Percentiles rank a stretch among this genome's conserved stretches.
phyloP scores from a whole-genome alignment of 2,797 vertebrate species.

The Acanthurus lineatus region DNA sequence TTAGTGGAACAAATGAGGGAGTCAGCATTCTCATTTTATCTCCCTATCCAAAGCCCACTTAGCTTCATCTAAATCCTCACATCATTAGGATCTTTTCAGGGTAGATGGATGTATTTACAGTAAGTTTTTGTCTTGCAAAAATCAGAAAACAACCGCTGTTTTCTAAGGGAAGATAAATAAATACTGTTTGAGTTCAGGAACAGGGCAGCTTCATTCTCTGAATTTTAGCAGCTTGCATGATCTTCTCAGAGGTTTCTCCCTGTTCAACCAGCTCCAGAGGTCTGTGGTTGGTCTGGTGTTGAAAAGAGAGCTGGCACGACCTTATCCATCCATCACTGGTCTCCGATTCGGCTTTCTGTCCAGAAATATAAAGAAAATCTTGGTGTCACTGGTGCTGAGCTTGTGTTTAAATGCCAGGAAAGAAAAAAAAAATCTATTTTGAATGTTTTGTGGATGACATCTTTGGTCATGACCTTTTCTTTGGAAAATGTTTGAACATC shows the following conservation, averaged over 20 bases:
- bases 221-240: constrained; percentile 57
- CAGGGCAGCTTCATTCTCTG: constrained; percentile 59
- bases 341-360: constrained; percentile 28
- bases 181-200: constrained; percentile 64
- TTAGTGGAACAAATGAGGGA: constrained; percentile 58
- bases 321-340: constrained; percentile 40
- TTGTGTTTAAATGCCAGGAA: background rate
- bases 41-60: constrained; percentile 49
- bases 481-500: background rate
- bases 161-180: constrained; percentile 48
- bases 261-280: constrained; percentile 49
- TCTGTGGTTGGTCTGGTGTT: constrained; percentile 7
- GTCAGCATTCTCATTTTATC: constrained; percentile 57
- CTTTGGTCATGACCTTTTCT: background rate
- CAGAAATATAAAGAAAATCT: constrained; percentile 23
- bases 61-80: constrained; percentile 21
- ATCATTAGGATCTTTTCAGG: constrained; percentile 16
- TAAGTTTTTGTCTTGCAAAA: constrained; percentile 21
- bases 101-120: constrained; percentile 6
- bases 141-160: constrained; percentile 30
- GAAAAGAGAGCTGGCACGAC: constrained; percentile 43
- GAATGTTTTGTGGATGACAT: background rate
- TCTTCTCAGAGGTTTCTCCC: constrained; percentile 60
- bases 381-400: background rate
- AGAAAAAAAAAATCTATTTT: background rate